phyloP scores from a whole-genome alignment of 2,888 invertebrate genomes.

The Anaspis maculata region DNA sequence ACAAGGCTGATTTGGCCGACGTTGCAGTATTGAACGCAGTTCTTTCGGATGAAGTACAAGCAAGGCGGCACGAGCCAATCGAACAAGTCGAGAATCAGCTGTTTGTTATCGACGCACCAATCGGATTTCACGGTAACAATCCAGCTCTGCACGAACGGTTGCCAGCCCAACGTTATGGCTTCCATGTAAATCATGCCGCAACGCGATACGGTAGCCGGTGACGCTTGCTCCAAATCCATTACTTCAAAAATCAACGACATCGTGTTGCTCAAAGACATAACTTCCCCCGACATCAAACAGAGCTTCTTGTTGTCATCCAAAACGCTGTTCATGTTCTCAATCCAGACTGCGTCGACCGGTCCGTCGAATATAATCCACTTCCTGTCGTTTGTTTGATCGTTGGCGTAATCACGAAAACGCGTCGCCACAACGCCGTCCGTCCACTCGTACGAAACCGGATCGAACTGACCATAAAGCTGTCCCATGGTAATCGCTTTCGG shows the following conservation, averaged over 20 bases:
- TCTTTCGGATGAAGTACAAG: conserved; percentile 61
- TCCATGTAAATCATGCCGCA: conserved; percentile 92
- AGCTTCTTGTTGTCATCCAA: conserved; percentile 57
- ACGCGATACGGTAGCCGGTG: conserved; percentile 80
- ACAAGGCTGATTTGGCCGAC: conserved; percentile 67
- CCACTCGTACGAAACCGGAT: conserved; percentile 84
- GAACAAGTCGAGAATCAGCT: conserved; percentile 54
- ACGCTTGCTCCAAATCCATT: conserved; percentile 76
- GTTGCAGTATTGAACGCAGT: conserved; percentile 55
- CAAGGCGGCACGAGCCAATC: conserved; percentile 75
- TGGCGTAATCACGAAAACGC: conserved; percentile 69
- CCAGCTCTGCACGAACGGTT: conserved; percentile 77
- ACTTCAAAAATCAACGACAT: conserved; percentile 89
- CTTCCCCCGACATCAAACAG: conserved; percentile 80
- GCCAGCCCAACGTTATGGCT: conserved; percentile 73
- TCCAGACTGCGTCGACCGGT: conserved; percentile 84
- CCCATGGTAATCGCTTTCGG: conserved; percentile 91
- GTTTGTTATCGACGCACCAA: conserved; percentile 60
- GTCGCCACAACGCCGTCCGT: conserved; percentile 78
- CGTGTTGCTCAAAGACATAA: conserved; percentile 68
- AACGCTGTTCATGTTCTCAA: conserved; percentile 80
- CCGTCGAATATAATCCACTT: conserved; percentile 94
- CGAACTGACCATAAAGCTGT: conserved; percentile 86
- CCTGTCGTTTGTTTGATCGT: conserved; percentile 62
- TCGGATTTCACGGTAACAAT: conserved; percentile 53